A percentile compares a stretch with the other conserved stretches of the same genome.
These are phyloP conservation scores for Lysandra bellargus DNA, from an alignment of 2,888 invertebrate species.

Conservation along the genomic window DNA sequence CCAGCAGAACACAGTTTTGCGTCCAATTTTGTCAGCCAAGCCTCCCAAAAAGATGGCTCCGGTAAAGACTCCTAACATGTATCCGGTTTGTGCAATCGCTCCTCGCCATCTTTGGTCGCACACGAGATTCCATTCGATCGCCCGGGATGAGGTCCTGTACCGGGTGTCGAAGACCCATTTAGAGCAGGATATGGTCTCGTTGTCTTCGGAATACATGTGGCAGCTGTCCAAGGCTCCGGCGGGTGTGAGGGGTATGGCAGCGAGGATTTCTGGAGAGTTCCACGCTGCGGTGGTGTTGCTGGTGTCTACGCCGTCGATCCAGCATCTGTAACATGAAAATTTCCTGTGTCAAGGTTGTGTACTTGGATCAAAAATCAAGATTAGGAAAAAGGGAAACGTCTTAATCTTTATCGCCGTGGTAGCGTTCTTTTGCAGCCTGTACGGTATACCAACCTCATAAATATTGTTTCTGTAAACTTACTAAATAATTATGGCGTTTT, in stretches of 20 bases:
- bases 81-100: slow-evolving; percentile 87
- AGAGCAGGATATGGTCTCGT: slow-evolving; percentile 60
- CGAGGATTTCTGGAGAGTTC: slow-evolving; percentile 77
- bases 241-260: slow-evolving; percentile 79
- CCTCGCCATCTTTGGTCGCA: slow-evolving; percentile 91
- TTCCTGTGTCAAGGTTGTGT: not conserved
- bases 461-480: not conserved
- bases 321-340: slow-evolving; percentile 74
- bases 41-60: slow-evolving; percentile 91
- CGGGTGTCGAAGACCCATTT: slow-evolving; percentile 87
- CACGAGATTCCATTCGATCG: slow-evolving; percentile 91
- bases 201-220: slow-evolving; percentile 68
- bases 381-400: not conserved
- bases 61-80: slow-evolving; percentile 92
- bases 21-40: slow-evolving; percentile 90
- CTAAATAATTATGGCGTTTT: not conserved
- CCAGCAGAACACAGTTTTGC: slow-evolving; percentile 90
- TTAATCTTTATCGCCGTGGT: not conserved
- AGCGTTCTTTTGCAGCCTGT: not conserved
- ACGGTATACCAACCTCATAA: not conserved
- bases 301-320: slow-evolving; percentile 82
- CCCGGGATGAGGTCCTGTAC: slow-evolving; percentile 86
- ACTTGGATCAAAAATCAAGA: not conserved
- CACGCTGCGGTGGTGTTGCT: slow-evolving; percentile 75
- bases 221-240: slow-evolving; percentile 83